These are phyloP conservation scores for Oreochromis spilurus DNA, from an alignment of 2,113 vertebrate species.

Conservation along the genomic window DNA sequence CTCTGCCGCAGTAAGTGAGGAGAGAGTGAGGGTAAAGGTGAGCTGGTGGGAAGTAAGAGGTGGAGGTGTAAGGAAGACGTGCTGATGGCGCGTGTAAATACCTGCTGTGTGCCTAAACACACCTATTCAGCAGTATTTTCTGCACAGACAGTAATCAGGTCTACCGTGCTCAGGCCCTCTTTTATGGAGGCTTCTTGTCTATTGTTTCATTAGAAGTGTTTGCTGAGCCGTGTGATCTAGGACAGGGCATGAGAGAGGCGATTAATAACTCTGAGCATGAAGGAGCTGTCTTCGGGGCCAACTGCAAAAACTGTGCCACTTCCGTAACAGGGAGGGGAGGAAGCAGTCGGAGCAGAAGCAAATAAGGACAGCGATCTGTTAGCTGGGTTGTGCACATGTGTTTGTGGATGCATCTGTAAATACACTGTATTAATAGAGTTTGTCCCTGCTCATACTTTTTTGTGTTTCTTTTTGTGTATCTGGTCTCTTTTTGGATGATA, in stretches of 20 bases:
- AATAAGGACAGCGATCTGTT: slow-evolving; percentile 40
- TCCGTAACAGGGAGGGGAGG: slow-evolving; percentile 17
- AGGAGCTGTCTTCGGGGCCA: slow-evolving; percentile 47
- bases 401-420: background rate
- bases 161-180: background rate
- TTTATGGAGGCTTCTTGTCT: slow-evolving; percentile 43
- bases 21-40: slow-evolving; percentile 7
- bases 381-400: background rate
- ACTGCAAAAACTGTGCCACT: slow-evolving; percentile 63
- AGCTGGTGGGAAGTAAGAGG: background rate
- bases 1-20: slow-evolving; percentile 39
- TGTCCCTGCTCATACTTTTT: background rate
- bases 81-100: slow-evolving; percentile 30
- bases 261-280: slow-evolving; percentile 65
- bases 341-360: background rate
- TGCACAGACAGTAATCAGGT: slow-evolving; percentile 29
- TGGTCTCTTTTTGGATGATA: background rate
- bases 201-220: slow-evolving; percentile 63
- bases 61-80: background rate
- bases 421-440: accelerated
- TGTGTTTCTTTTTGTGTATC: background rate
- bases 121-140: slow-evolving; percentile 48
- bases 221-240: slow-evolving; percentile 70
- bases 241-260: slow-evolving; percentile 68
- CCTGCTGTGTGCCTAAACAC: background rate